Base-by-base conservation (phyloP, 2,888 invertebrate genomes). In the Stenotaenia linearis region DNA sequence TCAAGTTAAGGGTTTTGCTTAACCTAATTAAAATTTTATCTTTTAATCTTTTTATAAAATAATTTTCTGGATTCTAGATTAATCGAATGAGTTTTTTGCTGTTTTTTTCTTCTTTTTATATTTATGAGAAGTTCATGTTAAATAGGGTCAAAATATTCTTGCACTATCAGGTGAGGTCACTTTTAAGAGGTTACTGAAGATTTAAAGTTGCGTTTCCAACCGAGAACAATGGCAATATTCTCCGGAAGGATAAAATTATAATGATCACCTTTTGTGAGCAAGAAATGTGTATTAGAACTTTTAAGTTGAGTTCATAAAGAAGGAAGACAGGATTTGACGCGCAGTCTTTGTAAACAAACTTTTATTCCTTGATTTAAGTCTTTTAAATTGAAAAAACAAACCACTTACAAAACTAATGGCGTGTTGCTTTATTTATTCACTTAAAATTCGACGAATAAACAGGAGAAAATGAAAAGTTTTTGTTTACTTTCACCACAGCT, bases 101-200 rank as follows among this genome's bases (percentile, higher is more conserved):
- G 15, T 56, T 56, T 18, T 21, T 4, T 56, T 56, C 1, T 2
- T 2, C 12, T 56, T 56, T 56, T 56, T 56, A 56, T 56, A 56
- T 56, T 56, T 56, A 56, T 56, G 56, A 56, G 56, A 56, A 56
- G 56, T 56, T 56, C 56, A 56, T 56, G 56, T 56, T 56, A 56
- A 56, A 56, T 56, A 56, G 56, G 56, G 56, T 56, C 56, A 56
- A 56, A 18, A 56, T 56, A 21, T 15, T 56, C 56, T 56, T 56
- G 56, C 56, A 23, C 56, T 21, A 18, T n/a, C 56, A 56, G 56
- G 56, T 56, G 56, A 56, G 56, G 56, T 56, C 56, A 56, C 56
- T n/a, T 56, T 56, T 56, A 56, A 56, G 56, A 56, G 56, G 56
- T 56, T 56, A n/a, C 56, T 56, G 56, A 56, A 56, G 56, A 56